Conservation (phyloP, 2,797 vertebrate species). For the Rhynchotus rufescens region DNA sequence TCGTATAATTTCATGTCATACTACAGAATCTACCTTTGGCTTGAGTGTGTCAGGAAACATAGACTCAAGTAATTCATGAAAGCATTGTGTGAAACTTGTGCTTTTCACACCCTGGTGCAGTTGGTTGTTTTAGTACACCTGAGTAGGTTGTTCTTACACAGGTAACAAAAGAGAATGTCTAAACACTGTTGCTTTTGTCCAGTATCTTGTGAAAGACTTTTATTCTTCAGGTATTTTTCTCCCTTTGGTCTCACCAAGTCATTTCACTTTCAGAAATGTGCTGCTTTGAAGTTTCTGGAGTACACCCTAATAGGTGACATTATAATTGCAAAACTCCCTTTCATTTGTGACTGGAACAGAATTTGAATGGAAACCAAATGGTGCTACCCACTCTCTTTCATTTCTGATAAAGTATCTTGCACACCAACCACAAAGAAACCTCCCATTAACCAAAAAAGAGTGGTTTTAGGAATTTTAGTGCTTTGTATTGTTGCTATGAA, state of each 20-base stretch:
- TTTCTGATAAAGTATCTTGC: neutral
- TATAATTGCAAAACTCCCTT: neutral
- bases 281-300: neutral
- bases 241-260: neutral
- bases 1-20: neutral
- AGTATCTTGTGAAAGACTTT: neutral
- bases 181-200: neutral
- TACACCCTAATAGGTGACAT: neutral
- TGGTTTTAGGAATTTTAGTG: neutral
- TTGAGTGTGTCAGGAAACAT: neutral
- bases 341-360: neutral
- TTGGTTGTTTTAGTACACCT: neutral
- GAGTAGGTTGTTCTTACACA: neutral
- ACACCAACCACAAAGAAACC: neutral
- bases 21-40: neutral
- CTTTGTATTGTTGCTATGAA: neutral
- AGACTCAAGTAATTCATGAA: neutral
- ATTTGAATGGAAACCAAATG: slow-evolving; percentile 29
- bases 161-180: neutral
- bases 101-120: neutral
- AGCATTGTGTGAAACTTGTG: neutral
- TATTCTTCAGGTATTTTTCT: neutral
- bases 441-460: neutral
- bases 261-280: neutral
- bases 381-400: neutral